These are phyloP conservation scores for Sciaenops ocellatus DNA, from an alignment of 2,797 vertebrate species.

Conservation along the genomic window DNA sequence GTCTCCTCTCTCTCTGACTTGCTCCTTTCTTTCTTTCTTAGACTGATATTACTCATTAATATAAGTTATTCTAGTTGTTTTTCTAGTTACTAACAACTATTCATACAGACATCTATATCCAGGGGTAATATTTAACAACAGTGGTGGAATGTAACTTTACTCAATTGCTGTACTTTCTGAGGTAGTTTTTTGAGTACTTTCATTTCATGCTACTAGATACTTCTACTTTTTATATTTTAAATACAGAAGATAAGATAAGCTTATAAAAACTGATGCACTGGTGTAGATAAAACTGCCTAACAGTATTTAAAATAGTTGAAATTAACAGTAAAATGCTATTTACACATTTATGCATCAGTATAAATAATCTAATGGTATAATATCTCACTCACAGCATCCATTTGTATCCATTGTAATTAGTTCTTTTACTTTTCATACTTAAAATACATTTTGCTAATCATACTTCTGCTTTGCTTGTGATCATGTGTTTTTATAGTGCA, in stretches of 20 bases:
- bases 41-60: not conserved
- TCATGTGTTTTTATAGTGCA: not conserved
- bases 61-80: not conserved
- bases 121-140: not conserved
- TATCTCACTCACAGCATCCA: not conserved
- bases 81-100: not conserved
- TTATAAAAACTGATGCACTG: not conserved
- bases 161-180: not conserved
- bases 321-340: not conserved
- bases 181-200: too few species aligned
- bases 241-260: not conserved
- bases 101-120: conserved; percentile 14
- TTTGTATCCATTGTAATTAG: not conserved
- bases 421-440: not conserved
- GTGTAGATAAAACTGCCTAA: not conserved
- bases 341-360: not conserved
- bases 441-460: not conserved
- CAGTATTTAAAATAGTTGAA: not conserved
- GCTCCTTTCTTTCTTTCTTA: conserved; percentile 6
- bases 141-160: not conserved
- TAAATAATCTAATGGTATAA: not conserved
- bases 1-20: conserved; percentile 12
- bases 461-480: not conserved
- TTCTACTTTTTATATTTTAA: not conserved
- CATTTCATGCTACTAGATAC: not conserved